phyloP scores from a whole-genome alignment of 2,888 invertebrate genomes.

The Seira sanloemensis region DNA sequence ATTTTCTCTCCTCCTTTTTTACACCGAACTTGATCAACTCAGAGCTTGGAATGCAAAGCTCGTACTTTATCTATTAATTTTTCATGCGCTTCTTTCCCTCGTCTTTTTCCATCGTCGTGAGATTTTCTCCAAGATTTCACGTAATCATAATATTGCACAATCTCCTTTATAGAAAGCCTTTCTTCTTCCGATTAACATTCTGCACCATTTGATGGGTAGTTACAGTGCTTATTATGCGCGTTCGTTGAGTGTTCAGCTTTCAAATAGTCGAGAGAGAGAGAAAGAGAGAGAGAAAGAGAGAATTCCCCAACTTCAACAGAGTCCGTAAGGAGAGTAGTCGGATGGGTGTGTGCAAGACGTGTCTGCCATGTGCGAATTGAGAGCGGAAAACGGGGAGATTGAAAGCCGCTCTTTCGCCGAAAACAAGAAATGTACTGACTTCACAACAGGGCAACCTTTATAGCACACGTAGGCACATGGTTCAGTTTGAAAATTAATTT shows the following conservation, averaged over 20 bases:
- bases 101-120: too few species aligned
- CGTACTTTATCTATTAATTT: constrained; percentile 13
- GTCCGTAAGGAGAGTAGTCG: too few species aligned
- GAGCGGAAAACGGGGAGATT: background rate
- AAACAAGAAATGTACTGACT: constrained; percentile 18
- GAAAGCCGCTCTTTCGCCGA: background rate
- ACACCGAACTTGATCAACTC: background rate
- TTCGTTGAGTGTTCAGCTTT: too few species aligned
- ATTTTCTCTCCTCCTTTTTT: background rate
- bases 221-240: background rate
- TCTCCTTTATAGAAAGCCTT: background rate
- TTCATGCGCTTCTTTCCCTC: constrained; percentile 1
- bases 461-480: too few species aligned
- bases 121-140: background rate
- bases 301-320: too few species aligned
- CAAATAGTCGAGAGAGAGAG: too few species aligned
- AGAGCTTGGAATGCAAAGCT: constrained; percentile 8
- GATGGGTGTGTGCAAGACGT: background rate
- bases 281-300: too few species aligned
- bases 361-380: too few species aligned
- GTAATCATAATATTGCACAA: constrained; percentile 1
- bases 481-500: too few species aligned
- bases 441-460: background rate
- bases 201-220: background rate
- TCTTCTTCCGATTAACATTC: background rate